These are phyloP conservation scores for Harpagoxenus sublaevis DNA, from an alignment of 2,888 invertebrate genomes.

Conservation along the genomic window DNA sequence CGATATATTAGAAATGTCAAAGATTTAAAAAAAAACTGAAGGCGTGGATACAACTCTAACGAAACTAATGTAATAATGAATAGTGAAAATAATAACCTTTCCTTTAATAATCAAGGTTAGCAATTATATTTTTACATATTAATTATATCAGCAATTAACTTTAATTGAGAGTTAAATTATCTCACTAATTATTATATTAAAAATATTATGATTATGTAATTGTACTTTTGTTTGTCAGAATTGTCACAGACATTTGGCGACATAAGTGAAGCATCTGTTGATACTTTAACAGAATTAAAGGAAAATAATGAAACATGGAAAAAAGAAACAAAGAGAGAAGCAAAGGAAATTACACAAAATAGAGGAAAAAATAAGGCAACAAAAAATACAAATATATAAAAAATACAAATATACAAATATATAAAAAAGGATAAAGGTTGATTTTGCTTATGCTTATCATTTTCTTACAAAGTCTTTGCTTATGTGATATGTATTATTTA, in stretches of 20 bases:
- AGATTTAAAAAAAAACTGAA: constrained; percentile 9
- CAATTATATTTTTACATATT: background rate
- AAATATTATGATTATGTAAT: too few species aligned
- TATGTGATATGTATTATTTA: too few species aligned
- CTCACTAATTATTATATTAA: too few species aligned
- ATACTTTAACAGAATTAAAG: background rate
- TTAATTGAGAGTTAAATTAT: background rate
- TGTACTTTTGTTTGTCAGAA: too few species aligned
- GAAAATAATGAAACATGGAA: background rate
- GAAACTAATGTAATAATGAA: background rate
- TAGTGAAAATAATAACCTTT: background rate
- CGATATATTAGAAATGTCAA: constrained; percentile 7
- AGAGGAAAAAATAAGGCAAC: too few species aligned
- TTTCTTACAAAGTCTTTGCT: too few species aligned
- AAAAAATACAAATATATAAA: too few species aligned
- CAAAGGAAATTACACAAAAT: too few species aligned
- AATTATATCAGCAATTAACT: background rate
- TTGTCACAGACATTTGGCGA: background rate
- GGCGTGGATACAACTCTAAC: background rate
- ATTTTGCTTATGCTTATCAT: too few species aligned
- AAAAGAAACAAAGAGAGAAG: background rate
- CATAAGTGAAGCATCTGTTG: background rate
- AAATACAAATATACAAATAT: too few species aligned
- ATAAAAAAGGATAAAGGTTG: too few species aligned
- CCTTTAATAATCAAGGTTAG: background rate